These are phyloP conservation scores for Argya squamiceps DNA, from an alignment of 2,797 vertebrate species.

Conservation along the genomic window DNA sequence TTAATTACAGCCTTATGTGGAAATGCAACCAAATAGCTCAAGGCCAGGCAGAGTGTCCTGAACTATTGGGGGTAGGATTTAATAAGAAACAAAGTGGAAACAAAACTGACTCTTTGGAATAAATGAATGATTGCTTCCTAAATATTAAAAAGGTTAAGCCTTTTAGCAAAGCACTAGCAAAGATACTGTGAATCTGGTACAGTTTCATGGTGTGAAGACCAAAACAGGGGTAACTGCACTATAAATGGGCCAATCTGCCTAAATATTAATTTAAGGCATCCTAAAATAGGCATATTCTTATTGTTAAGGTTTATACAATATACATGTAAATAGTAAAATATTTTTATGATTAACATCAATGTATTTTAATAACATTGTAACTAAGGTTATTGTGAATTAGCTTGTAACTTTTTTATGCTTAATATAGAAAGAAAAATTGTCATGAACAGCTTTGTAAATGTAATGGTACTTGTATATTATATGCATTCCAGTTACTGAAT, in stretches of 20 bases:
- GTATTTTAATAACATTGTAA: conserved; percentile 92
- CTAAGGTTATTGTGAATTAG: conserved; percentile 75
- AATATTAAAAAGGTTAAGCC: neutral
- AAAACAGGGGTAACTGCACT: conserved; percentile 73
- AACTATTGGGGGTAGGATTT: conserved; percentile 88
- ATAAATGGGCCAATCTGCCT: conserved; percentile 64
- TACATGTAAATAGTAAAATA: conserved; percentile 91
- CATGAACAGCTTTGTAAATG: conserved; percentile 71
- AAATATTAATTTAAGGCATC: conserved; percentile 64
- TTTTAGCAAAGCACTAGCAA: neutral
- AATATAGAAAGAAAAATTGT: conserved; percentile 67
- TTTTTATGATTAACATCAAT: conserved; percentile 91
- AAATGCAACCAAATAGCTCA: conserved; percentile 90
- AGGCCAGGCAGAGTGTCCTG: conserved; percentile 88
- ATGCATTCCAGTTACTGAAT: conserved; percentile 76
- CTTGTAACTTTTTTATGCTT: conserved; percentile 78
- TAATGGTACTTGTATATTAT: conserved; percentile 70
- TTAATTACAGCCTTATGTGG: conserved; percentile 91
- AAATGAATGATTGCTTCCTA: conserved; percentile 29
- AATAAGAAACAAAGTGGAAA: conserved; percentile 83
- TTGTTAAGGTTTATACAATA: conserved; percentile 80
- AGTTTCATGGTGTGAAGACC: conserved; percentile 78
- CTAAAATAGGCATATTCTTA: conserved; percentile 74
- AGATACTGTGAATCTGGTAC: conserved; percentile 43
- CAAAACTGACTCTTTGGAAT: conserved; percentile 65